Evolutionary conservation across 2,797 vertebrate genomes (phyloP), one percentile per base, ranked within the genome.

Genomic region (Coranthus polyacanthus): DNA sequence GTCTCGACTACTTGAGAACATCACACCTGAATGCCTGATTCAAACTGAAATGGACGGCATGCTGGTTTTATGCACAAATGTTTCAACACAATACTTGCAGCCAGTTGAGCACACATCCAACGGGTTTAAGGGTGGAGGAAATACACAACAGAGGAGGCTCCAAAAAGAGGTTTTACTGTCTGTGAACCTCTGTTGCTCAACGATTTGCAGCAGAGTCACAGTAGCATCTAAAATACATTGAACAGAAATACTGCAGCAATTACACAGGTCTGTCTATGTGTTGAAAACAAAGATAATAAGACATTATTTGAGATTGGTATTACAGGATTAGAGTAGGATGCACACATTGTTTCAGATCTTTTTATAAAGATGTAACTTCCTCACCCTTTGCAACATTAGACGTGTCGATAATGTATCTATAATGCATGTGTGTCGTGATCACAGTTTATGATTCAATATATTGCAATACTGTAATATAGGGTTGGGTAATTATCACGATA

Each of bases 21-120:
- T 37, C 0, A 4, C 42, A 39, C 15, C 56, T 58, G 65, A 73
- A 67, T n/a, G 61, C 54, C 63, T 71, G 62, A 68, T 72, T 78
- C 54, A 36, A 20, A 41, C 55, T 36, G 52, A 56, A 45, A 53
- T 41, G 54, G 24, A 57, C 59, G 58, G 49, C 50, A 37, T 39
- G 44, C 9, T 16, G 18, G 17, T 45, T 50, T 59, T 26, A 54
- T 12, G 55, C 34, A 20, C 18, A 44, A 21, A 56, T 32, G 36
- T 72, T 39, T 66, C n/a, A 73, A 37, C 60, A 55, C 44, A 10
- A 12, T 26, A 22, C 42, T 26, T 9, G 12, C 22, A 18, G 59
- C 1, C 37, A 22, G 13, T 37, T 42, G 15, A 41, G n/a, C 2
- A 11, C 24, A 36, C 15, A 37, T 34, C 38, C 2, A 6, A 16